Evolutionary conservation across 2,113 vertebrate species (phyloP), one percentile per base, ranked within the genome.

Genomic region (Misgurnus anguillicaudatus): DNA sequence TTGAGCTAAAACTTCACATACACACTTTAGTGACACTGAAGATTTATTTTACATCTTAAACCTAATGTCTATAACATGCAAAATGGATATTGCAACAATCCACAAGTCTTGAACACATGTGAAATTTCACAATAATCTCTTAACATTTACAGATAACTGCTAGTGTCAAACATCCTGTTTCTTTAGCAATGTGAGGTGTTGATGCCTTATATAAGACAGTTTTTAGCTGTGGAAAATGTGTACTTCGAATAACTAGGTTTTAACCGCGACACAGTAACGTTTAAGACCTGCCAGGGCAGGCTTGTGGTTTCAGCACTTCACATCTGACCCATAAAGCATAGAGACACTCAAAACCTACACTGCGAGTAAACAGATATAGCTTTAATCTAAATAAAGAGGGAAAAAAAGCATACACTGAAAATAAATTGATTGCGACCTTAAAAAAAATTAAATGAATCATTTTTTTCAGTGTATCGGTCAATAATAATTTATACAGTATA

Each of bases 251-350:
- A 17, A 24, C 21, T n/a, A 17, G 58, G 41, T 57, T 62, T 75
- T 75, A 73, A 47, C 7, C 47, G 6, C 36, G 14, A 64, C 14
- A 75, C 17, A 42, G 55, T 24, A 75, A 16, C 14, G 31, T 60
- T 75, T 53, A 58, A 45, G 41, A 64, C 73, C 41, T 31, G 73
- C 63, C 73, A 48, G 45, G 73, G n/a, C 73, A 51, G 14, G 73
- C 42, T 1, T 21, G 38, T 14, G 55, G 55, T 31, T 74, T 41
- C 3, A 74, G 21, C 7, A 57, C 7, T 57, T 9, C 53, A 19
- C 53, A 8, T 57, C 53, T 57, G 53, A 19, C 7, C 53, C 6
- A 19, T 5, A 2, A 4, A 19, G 41, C 36, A 16, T 21, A n/a
- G 16, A 67, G 21, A 11, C 0, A 13, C 2, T 24, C n/a, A 68